A percentile compares a stretch with the other conserved stretches of the same genome.
Evolutionary conservation across 1,140 invertebrate genomes (phyloP).

Genomic region (Triops cancriformis): DNA sequence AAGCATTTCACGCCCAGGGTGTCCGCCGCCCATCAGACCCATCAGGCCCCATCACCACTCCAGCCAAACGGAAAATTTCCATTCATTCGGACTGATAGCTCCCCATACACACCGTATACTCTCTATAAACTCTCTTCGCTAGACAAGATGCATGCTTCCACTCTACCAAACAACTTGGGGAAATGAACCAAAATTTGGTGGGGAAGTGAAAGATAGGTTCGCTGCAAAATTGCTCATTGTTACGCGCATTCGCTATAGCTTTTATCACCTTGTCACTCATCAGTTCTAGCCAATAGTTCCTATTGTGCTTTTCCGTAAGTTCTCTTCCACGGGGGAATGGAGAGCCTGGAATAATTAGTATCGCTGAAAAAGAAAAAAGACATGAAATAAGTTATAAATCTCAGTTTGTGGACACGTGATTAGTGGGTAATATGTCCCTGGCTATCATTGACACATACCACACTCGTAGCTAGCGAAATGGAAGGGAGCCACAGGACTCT

Average conservation of each 20-base stretch:
- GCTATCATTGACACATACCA: neutral
- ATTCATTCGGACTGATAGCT: neutral
- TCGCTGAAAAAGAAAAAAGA: neutral
- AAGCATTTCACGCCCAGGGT: slow-evolving; percentile 12
- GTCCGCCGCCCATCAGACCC: slow-evolving; percentile 11
- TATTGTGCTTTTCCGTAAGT: neutral
- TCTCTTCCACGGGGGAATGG: neutral
- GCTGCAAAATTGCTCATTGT: neutral
- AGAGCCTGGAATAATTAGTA: neutral
- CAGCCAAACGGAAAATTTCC: slow-evolving; percentile 10
- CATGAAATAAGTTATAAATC: neutral
- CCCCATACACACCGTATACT: neutral
- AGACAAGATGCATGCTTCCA: neutral
- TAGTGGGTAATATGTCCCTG: neutral
- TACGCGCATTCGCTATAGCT: neutral
- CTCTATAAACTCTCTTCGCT: neutral
- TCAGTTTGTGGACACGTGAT: neutral
- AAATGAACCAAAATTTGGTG: neutral
- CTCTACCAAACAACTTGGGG: neutral
- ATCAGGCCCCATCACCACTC: slow-evolving; percentile 12
- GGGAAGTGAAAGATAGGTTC: neutral
- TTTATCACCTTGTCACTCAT: slow-evolving; percentile 3
- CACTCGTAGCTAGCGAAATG: neutral
- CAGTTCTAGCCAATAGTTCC: neutral
- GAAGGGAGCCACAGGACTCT: neutral